Conservation (phyloP, 2,113 vertebrate species). For the Ophthalmolycus amberensis region DNA sequence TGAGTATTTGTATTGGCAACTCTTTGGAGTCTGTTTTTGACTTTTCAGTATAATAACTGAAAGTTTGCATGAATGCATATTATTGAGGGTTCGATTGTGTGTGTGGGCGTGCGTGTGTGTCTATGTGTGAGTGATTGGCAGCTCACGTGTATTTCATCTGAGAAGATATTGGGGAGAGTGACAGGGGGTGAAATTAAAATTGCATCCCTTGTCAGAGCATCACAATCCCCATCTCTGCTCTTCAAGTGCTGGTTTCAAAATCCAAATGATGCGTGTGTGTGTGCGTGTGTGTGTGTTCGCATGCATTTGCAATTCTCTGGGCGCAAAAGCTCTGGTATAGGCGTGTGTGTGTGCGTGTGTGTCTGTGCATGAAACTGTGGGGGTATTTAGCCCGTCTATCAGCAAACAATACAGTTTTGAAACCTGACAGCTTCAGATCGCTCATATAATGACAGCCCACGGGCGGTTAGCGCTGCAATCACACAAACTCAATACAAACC, state of each 20-base stretch:
- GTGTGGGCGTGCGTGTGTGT: conserved; percentile 14
- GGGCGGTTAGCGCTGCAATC: conserved; percentile 63
- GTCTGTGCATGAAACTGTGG: conserved; percentile 35
- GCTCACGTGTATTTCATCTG: conserved; percentile 78
- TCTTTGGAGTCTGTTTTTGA: neutral
- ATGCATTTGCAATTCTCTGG: conserved; percentile 22
- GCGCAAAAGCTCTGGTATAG: conserved; percentile 2
- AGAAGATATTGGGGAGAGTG: conserved; percentile 73
- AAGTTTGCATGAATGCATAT: conserved; percentile 42
- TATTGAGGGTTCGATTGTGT: conserved; percentile 11
- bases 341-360: conserved; percentile 6
- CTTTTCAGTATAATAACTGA: conserved; percentile 2
- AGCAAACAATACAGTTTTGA: conserved; percentile 77
- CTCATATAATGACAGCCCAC: conserved; percentile 74
- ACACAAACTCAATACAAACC: conserved; percentile 66
- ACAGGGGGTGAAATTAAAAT: conserved; percentile 86
- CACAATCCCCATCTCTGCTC: conserved; percentile 72
- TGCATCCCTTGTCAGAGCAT: conserved; percentile 79
- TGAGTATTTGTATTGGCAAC: neutral
- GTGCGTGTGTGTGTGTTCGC: conserved; percentile 8
- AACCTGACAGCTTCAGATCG: conserved; percentile 80
- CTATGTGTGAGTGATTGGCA: conserved; percentile 78
- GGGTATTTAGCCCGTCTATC: conserved; percentile 79
- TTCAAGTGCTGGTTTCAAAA: conserved; percentile 71
- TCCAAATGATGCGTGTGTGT: conserved; percentile 31